phyloP scores from a whole-genome alignment of 2,113 vertebrate genomes.

The Rhinoderma darwinii region DNA sequence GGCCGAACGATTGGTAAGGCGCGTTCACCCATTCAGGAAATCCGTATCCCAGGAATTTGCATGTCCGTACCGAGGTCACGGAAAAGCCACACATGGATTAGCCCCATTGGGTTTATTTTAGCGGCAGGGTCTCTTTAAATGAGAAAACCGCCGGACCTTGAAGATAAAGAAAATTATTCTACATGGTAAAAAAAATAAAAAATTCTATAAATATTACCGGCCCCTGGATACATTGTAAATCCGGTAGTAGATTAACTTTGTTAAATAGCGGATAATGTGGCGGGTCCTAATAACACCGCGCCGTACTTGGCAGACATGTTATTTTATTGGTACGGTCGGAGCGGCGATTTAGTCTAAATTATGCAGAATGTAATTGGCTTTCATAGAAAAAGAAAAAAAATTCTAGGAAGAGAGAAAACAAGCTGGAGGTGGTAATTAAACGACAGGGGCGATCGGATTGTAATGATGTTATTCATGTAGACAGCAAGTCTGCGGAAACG shows the following conservation, averaged over 20 bases:
- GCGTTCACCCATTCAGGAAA: too few relatives aligned
- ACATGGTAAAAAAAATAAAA: neutral
- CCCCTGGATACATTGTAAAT: neutral
- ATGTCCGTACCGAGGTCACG: too few relatives aligned
- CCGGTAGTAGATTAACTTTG: too few relatives aligned
- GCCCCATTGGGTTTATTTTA: too few relatives aligned
- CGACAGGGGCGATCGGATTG: too few relatives aligned
- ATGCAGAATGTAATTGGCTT: constrained; percentile 38
- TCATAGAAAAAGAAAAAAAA: neutral
- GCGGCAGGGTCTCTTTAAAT: neutral
- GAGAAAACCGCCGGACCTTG: too few relatives aligned
- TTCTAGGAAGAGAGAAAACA: constrained; percentile 20
- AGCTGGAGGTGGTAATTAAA: constrained; percentile 12
- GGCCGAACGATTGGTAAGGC: too few relatives aligned
- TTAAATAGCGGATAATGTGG: neutral
- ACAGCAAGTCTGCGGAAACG: neutral
- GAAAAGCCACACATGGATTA: too few relatives aligned
- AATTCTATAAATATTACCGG: neutral
- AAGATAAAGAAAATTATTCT: neutral
- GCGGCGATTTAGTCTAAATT: constrained; percentile 1
- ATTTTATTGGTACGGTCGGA: neutral
- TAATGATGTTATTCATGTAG: constrained; percentile 8
- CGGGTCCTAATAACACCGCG: too few relatives aligned
- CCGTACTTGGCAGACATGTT: neutral
- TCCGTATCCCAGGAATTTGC: too few relatives aligned